Evolutionary conservation across 2,888 invertebrate genomes (phyloP).

Genomic region (Dinocampus coccinellae): DNA sequence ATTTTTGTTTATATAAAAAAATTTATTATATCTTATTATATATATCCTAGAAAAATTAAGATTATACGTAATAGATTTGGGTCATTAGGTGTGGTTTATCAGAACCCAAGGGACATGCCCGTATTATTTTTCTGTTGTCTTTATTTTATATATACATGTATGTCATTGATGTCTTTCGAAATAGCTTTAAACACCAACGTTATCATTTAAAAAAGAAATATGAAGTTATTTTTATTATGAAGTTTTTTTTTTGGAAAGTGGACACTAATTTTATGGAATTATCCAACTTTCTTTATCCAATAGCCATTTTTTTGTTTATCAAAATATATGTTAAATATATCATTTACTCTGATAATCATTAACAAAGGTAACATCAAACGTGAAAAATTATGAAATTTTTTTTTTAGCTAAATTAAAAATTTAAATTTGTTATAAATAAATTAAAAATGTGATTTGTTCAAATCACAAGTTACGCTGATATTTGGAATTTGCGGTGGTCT

Average conservation of each 20-base stretch:
- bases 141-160: not conserved
- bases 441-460: too few relatives aligned
- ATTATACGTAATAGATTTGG: constrained; percentile 21
- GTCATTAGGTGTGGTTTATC: constrained; percentile 40
- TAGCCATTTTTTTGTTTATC: not conserved
- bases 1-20: not conserved
- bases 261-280: not conserved
- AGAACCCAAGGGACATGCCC: constrained; percentile 30
- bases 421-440: too few relatives aligned
- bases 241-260: not conserved
- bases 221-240: not conserved
- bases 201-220: not conserved
- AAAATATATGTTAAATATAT: not conserved
- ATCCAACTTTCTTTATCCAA: not conserved
- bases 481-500: too few relatives aligned
- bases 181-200: not conserved
- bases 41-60: not conserved
- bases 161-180: not conserved
- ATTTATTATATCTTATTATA: not conserved
- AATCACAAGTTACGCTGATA: too few relatives aligned
- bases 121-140: not conserved
- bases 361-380: too few relatives aligned
- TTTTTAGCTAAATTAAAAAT: too few relatives aligned
- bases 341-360: not conserved
- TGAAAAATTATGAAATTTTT: too few relatives aligned